phyloP scores from a whole-genome alignment of 2,888 invertebrate genomes.

The Herminia tarsipennalis region DNA sequence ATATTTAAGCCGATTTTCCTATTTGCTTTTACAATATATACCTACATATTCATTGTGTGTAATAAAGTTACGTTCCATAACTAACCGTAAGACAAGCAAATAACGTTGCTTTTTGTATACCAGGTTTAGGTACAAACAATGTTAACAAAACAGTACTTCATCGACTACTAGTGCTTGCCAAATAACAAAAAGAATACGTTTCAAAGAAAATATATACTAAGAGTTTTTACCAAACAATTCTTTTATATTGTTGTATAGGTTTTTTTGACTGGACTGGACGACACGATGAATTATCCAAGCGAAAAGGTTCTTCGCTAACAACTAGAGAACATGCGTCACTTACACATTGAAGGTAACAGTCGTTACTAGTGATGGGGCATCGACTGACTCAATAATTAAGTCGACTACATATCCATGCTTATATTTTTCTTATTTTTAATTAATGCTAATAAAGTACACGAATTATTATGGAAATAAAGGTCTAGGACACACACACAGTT shows the following conservation, averaged over 20 bases:
- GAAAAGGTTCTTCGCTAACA: conserved; percentile 40
- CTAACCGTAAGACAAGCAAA: too few relatives aligned
- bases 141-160: neutral
- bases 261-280: conserved; percentile 23
- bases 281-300: conserved; percentile 39
- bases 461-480: too few relatives aligned
- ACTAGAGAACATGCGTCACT: conserved; percentile 41
- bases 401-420: too few relatives aligned
- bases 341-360: conserved; percentile 51
- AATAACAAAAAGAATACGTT: conserved; percentile 2
- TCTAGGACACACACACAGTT: too few relatives aligned
- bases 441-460: too few relatives aligned
- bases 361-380: conserved; percentile 27
- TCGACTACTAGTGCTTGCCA: conserved; percentile 1
- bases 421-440: too few relatives aligned
- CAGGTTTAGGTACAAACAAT: neutral
- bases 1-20: too few relatives aligned
- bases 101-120: neutral
- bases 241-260: conserved; percentile 17
- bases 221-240: conserved; percentile 15
- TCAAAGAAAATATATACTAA: conserved; percentile 6
- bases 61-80: too few relatives aligned
- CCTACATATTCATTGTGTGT: too few relatives aligned
- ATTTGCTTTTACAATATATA: too few relatives aligned
- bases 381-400: too few relatives aligned